Percentiles rank a stretch among this genome's conserved stretches.
Conservation (phyloP, 1,140 invertebrate species). For the Homarus americanus region DNA sequence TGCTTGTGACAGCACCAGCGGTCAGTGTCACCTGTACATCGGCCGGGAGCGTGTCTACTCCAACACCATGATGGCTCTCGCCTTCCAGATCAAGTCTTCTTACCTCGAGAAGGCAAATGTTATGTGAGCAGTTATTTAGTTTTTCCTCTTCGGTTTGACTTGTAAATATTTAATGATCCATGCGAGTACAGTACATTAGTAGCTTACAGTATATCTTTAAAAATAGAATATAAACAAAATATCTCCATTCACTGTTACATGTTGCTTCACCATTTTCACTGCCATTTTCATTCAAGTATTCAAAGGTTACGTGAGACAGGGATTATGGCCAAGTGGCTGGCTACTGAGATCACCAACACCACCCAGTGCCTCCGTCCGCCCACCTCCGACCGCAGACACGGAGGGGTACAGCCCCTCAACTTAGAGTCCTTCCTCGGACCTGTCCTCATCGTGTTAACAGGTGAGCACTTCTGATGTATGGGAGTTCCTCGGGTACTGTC, state of each 20-base stretch:
- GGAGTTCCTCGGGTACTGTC: too few species aligned
- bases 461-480: too few species aligned
- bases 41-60: constrained; percentile 5
- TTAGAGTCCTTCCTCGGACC: constrained; percentile 17
- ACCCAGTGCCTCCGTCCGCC: constrained; percentile 54
- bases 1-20: constrained; percentile 21
- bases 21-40: constrained; percentile 35
- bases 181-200: too few species aligned
- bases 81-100: constrained; percentile 7
- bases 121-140: too few species aligned
- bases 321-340: constrained; percentile 12
- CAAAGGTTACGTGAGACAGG: not conserved
- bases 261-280: too few species aligned
- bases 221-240: too few species aligned
- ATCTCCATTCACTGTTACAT: too few species aligned
- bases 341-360: constrained; percentile 42
- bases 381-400: not conserved
- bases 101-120: constrained; percentile 8
- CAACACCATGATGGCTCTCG: constrained; percentile 8
- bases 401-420: not conserved
- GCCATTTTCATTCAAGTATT: too few species aligned
- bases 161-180: too few species aligned
- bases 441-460: constrained; percentile 23
- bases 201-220: too few species aligned
- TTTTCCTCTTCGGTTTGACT: too few species aligned